Evolutionary conservation across 2,113 vertebrate species (phyloP), one percentile per base, ranked within the genome.

Genomic region (Pomatorhinus ruficollis): DNA sequence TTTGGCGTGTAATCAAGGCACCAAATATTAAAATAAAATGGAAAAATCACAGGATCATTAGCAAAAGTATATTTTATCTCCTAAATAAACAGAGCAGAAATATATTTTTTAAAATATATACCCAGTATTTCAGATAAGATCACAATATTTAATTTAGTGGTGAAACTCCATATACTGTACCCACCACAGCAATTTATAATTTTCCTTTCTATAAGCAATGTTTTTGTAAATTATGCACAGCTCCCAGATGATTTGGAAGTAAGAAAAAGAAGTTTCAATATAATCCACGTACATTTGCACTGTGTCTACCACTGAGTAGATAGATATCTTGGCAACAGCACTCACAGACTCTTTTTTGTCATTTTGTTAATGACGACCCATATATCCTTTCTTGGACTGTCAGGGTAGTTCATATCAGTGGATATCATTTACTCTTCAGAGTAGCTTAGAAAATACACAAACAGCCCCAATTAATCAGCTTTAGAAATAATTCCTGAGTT

Each of bases 401-500:
- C 3, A 2, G 13, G 35, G 12, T 57, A 65, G 9, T 77, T 87
- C 24, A 44, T 75, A 66, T 81, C 54, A 72, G 56, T 64, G 28
- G 19, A 35, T 92, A 74, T 63, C 11, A 80, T 76, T 79, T 57
- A 33, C 13, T 89, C 50, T 63, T 77, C 69, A 70, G 31, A 79
- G 16, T 44, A 60, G 15, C 35, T 87, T 59, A 39, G 70, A 96
- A 96, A 93, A 91, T 49, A 52, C 16, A 80, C 27, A 87, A 81
- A 24, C 39, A 63, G 27, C 5, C 3, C 5, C 79, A 78, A 87
- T 90, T 81, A 87, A 83, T 31, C 52, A 4, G 21, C 31, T 85
- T 83, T 45, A 83, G 53, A 53, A 92, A 95, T 89, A 69, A 68
- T 90, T 85, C 39, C 49, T 59, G 63, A 74, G 50, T 81, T 96